These are phyloP conservation scores for Heliocidaris erythrogramma DNA, from an alignment of 35 echinoderm and acorn worm species.

Conservation along the genomic window DNA sequence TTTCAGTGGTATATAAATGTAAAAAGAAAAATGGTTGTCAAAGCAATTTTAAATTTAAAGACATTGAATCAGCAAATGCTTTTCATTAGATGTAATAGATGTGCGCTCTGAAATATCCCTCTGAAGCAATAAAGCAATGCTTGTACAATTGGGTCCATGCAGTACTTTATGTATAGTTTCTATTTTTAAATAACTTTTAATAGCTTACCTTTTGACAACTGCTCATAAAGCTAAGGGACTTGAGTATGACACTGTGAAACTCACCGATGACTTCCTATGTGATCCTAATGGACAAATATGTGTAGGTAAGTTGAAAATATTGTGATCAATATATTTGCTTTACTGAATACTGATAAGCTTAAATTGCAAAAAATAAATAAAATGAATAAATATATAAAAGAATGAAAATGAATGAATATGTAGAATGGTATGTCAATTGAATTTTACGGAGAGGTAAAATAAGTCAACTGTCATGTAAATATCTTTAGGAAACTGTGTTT, in stretches of 20 bases:
- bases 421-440: too few species aligned
- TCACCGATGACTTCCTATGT: slow-evolving; percentile 67
- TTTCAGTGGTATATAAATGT: too few species aligned
- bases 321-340: not conserved
- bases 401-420: too few species aligned
- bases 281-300: not conserved
- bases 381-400: too few species aligned
- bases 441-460: too few species aligned
- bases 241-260: slow-evolving; percentile 91
- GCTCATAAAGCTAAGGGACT: slow-evolving; percentile 89
- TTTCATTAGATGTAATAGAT: not conserved
- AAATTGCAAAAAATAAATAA: too few species aligned
- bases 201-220: slow-evolving; percentile 77
- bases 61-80: not conserved
- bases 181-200: not conserved
- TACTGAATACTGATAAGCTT: not conserved
- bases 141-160: not conserved
- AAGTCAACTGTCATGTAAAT: too few species aligned
- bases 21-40: too few species aligned
- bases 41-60: not conserved
- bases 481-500: too few species aligned
- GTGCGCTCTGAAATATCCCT: not conserved
- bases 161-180: not conserved
- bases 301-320: not conserved
- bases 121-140: not conserved